Percentiles rank a stretch among this genome's conserved stretches.
Evolutionary conservation across 2,888 invertebrate genomes (phyloP).

Genomic region (Caenorhabditis sinica): DNA sequence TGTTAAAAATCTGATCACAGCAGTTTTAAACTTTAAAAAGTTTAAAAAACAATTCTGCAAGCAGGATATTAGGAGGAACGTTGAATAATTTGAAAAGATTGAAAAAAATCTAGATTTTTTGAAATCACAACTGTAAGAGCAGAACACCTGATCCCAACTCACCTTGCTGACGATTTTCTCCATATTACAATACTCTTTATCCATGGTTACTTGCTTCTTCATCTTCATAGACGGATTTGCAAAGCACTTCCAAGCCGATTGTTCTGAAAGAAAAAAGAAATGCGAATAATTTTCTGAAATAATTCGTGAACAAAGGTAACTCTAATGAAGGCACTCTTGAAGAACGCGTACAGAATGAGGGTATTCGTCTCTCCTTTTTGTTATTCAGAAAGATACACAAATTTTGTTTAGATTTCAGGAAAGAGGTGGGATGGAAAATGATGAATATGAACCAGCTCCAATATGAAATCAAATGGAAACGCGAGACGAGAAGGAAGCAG

Average conservation of each 20-base stretch:
- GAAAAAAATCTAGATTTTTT: not conserved
- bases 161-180: slow-evolving; percentile 65
- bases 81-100: no score
- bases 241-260: not conserved
- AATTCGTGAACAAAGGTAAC: not conserved
- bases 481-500: slow-evolving; percentile 5
- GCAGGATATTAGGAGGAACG: no score
- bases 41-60: no score
- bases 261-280: not conserved
- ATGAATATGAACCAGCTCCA: slow-evolving; percentile 31
- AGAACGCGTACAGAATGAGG: slow-evolving; percentile 5
- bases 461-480: slow-evolving; percentile 35
- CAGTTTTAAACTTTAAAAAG: no score
- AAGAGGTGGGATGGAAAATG: not conserved
- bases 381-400: not conserved
- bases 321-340: not conserved
- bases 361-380: not conserved
- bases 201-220: slow-evolving; percentile 65
- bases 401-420: not conserved
- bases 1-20: no score
- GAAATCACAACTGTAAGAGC: slow-evolving; percentile 1
- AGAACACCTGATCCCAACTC: not conserved
- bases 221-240: slow-evolving; percentile 27
- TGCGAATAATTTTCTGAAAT: not conserved
- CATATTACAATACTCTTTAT: slow-evolving; percentile 65